A percentile compares a stretch with the other conserved stretches of the same genome.
Conservation (phyloP, 2,113 vertebrate species). For the Mungos mungo region DNA sequence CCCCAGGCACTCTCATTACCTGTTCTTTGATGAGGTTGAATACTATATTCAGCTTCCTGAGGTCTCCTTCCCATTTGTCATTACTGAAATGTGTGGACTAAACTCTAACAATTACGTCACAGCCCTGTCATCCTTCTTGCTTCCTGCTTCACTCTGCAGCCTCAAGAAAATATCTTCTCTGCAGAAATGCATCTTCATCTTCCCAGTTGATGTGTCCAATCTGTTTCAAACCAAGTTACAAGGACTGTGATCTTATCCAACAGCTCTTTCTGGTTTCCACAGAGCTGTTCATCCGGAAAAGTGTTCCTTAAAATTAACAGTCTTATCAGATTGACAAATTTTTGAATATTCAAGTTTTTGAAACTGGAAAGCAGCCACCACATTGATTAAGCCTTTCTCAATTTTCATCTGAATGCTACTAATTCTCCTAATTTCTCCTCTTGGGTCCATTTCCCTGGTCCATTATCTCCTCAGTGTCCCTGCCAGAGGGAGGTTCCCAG, state of each 20-base stretch:
- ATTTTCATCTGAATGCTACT: neutral
- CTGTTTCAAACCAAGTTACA: neutral
- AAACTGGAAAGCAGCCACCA: neutral
- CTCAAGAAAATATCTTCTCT: neutral
- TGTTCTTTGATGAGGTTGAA: neutral
- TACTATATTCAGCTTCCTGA: neutral
- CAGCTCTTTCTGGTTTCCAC: neutral
- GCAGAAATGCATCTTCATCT: neutral
- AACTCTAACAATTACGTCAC: neutral
- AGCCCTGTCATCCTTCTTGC: neutral
- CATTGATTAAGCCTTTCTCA: neutral
- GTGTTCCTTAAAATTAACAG: neutral
- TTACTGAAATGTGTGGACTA: neutral
- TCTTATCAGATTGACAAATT: neutral
- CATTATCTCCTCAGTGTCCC: neutral
- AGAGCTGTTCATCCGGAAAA: neutral
- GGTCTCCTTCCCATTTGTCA: neutral
- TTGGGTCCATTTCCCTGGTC: rapidly evolving
- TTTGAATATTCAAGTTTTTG: neutral
- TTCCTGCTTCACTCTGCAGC: neutral
- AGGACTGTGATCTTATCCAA: too few species aligned
- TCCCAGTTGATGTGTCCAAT: neutral
- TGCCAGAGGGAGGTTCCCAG: neutral
- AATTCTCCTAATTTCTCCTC: neutral
- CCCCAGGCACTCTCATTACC: too few species aligned